Evolutionary conservation across 2,797 vertebrate species (phyloP).

Genomic region (Chaetodon trifasciatus): DNA sequence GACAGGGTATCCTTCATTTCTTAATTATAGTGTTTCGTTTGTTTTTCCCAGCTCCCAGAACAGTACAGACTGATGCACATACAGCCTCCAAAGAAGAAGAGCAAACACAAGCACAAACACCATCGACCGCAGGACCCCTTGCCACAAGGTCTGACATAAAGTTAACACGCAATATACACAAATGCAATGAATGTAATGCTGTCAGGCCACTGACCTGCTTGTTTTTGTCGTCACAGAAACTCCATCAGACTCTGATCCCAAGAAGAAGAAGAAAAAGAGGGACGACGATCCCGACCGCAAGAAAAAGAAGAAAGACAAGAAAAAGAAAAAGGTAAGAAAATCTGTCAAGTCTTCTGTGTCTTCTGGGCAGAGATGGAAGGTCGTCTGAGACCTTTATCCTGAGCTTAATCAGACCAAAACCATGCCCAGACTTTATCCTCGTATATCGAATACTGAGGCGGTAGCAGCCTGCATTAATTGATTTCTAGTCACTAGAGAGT

Average conservation of each 20-base stretch:
- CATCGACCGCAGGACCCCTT: slow-evolving; percentile 95
- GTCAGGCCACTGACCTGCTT: slow-evolving; percentile 18
- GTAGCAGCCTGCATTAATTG: no score
- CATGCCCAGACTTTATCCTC: no score
- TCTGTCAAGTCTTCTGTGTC: neutral
- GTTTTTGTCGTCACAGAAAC: slow-evolving; percentile 86
- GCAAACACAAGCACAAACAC: slow-evolving; percentile 97
- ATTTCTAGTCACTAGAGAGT: no score
- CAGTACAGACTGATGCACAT: slow-evolving; percentile 98
- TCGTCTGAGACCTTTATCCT: no score
- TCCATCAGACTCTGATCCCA: slow-evolving; percentile 96
- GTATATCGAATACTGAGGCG: no score
- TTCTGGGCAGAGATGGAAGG: no score
- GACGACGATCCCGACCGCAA: slow-evolving; percentile 97
- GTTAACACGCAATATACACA: neutral
- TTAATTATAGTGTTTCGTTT: neutral
- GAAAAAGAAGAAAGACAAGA: slow-evolving; percentile 99
- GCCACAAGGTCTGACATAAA: slow-evolving; percentile 89
- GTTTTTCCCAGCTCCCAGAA: slow-evolving; percentile 89
- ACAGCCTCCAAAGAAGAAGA: slow-evolving; percentile 98
- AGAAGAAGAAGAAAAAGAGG: slow-evolving; percentile 99
- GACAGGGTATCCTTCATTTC: neutral
- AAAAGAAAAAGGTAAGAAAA: slow-evolving; percentile 94
- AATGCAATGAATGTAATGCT: neutral
- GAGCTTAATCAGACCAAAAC: no score